Evolutionary conservation across 2,113 vertebrate genomes (phyloP), one percentile per base, ranked within the genome.

Genomic region (Tympanuchus pallidicinctus): DNA sequence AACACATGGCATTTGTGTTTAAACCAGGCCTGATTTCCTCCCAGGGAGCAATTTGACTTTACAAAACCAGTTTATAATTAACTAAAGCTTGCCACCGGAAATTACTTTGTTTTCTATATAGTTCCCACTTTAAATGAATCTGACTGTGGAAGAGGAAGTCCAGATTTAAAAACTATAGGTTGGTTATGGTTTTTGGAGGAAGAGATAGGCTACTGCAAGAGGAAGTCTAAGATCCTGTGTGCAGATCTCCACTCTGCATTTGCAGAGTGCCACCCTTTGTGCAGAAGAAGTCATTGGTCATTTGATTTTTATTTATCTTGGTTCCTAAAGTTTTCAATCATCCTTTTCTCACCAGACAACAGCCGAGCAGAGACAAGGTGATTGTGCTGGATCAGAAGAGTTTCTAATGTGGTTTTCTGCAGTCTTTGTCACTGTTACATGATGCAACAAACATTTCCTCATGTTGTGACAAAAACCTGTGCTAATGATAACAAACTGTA

Each of bases 11-110:
- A 43, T 82, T 56, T 90, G 16, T 81, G 25, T 77, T 84, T 70
- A 92, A 27, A 50, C 13, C 50, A 52, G 36, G 32, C 40, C 61
- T 71, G 42, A 2, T 64, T 91, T 27, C 27, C 47, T 89, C 40
- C 63, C 21, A 43, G 48, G 77, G 65, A 92, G 45, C 47, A 88
- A 92, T 83, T 95, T 71, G 24, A 54, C 74, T 82, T 52, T 6
- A 56, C 63, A 71, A 75, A 88, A 93, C 89, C 63, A 45, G 25
- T 71, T 91, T 86, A 77, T 81, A 81, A 77, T 92, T 79, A 34
- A n/a, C 32, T 89, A 56, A 95, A 93, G 91, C 88, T 93, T 94
- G 38, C 60, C 50, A 80, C 56, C 74, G 90, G 72, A 94, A 88
- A 88, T 92, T 65, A 71, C 75, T 89, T 79, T 69, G 80, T 84